These are phyloP conservation scores for Drosophila limbata DNA, from an alignment of 2,888 invertebrate genomes.

Conservation along the genomic window DNA sequence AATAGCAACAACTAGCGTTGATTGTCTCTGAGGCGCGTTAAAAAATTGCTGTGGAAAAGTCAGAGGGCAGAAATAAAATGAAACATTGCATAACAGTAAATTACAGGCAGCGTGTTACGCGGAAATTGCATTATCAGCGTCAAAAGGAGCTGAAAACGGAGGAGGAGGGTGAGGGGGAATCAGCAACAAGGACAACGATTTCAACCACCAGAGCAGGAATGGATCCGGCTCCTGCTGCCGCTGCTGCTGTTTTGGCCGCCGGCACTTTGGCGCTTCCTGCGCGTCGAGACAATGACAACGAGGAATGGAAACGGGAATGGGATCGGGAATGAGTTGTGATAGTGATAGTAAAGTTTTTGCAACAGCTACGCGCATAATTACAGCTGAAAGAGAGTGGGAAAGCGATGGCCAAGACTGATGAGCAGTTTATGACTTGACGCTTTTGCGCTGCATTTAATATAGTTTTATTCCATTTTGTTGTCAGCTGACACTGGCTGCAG, in stretches of 20 bases:
- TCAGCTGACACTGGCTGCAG: slow-evolving; percentile 42
- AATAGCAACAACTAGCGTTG: slow-evolving; percentile 62
- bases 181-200: slow-evolving; percentile 17
- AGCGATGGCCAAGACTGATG: slow-evolving; percentile 76
- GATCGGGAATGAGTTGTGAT: slow-evolving; percentile 70
- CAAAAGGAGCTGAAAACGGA: slow-evolving; percentile 67
- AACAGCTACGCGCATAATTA: slow-evolving; percentile 74
- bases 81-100: slow-evolving; percentile 81
- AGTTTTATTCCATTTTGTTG: slow-evolving; percentile 19
- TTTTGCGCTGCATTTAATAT: slow-evolving; percentile 76
- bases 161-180: slow-evolving; percentile 10
- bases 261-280: slow-evolving; percentile 73
- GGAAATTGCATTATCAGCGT: slow-evolving; percentile 84
- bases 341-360: slow-evolving; percentile 62
- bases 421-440: slow-evolving; percentile 84
- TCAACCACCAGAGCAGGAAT: slow-evolving; percentile 12
- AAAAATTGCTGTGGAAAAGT: slow-evolving; percentile 36
- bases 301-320: slow-evolving; percentile 8
- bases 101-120: slow-evolving; percentile 61
- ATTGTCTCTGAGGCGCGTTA: slow-evolving; percentile 46
- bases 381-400: slow-evolving; percentile 33
- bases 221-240: slow-evolving; percentile 17
- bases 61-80: slow-evolving; percentile 60
- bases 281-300: slow-evolving; percentile 67
- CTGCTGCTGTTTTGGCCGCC: slow-evolving; percentile 52